These are phyloP conservation scores for Apoda limacodes DNA, from an alignment of 2,888 invertebrate species.

Conservation along the genomic window DNA sequence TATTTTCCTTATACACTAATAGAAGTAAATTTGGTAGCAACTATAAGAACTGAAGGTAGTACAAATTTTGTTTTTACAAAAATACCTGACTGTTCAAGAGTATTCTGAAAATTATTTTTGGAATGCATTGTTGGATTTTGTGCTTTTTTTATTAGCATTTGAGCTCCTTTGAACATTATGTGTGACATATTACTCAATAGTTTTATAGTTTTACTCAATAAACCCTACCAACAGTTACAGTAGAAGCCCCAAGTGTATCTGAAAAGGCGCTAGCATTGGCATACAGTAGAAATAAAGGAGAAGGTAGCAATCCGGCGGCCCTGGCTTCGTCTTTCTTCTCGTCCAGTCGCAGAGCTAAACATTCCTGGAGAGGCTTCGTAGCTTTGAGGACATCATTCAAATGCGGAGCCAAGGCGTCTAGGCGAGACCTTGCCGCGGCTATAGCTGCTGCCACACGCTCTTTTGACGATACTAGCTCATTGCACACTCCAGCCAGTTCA, in stretches of 20 bases:
- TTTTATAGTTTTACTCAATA: background rate
- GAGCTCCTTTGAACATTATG: too few relatives aligned
- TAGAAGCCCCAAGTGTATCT: slow-evolving; percentile 75
- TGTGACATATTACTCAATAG: slow-evolving; percentile 1
- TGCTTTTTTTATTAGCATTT: too few relatives aligned
- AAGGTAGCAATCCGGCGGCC: slow-evolving; percentile 80
- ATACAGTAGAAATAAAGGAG: slow-evolving; percentile 87
- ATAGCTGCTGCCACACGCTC: slow-evolving; percentile 82
- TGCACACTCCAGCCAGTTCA: slow-evolving; percentile 81
- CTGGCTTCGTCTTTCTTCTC: slow-evolving; percentile 82
- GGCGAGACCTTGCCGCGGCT: slow-evolving; percentile 77
- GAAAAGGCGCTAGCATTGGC: slow-evolving; percentile 86
- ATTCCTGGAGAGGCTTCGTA: slow-evolving; percentile 90
- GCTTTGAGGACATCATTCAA: slow-evolving; percentile 73
- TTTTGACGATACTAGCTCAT: slow-evolving; percentile 80
- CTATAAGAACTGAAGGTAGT: too few relatives aligned
- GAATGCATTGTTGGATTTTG: too few relatives aligned
- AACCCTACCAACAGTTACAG: slow-evolving; percentile 51
- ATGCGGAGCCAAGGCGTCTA: slow-evolving; percentile 86
- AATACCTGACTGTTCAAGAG: too few relatives aligned
- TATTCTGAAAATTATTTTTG: too few relatives aligned
- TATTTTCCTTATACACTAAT: too few relatives aligned
- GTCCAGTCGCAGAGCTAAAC: slow-evolving; percentile 84
- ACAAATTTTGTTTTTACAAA: too few relatives aligned
- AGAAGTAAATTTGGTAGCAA: too few relatives aligned